A percentile compares a stretch with the other conserved stretches of the same genome.
phyloP scores from a whole-genome alignment of 2,888 invertebrate species.

The Tetranychus piercei region DNA sequence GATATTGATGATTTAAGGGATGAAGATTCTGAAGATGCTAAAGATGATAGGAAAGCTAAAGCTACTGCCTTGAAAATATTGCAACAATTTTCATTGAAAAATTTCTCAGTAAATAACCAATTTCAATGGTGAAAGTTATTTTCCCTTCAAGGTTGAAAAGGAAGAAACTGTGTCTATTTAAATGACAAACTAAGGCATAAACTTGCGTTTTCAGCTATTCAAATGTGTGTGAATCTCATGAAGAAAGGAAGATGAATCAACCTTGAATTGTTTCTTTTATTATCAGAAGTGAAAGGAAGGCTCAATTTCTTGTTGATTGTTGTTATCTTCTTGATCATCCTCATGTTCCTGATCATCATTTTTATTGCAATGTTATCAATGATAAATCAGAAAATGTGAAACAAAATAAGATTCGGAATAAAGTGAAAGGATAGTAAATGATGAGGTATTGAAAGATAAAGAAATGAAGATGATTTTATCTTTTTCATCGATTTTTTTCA shows the following conservation, averaged over 20 bases:
- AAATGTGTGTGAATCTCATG: background rate
- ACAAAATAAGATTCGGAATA: background rate
- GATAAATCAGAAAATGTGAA: background rate
- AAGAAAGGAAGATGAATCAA: background rate
- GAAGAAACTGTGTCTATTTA: background rate
- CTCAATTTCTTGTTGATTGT: too few relatives aligned
- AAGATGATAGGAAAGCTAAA: too few relatives aligned
- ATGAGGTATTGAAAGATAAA: background rate
- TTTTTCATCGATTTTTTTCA: background rate
- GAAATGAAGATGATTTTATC: background rate
- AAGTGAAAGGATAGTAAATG: background rate
- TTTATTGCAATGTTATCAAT: background rate
- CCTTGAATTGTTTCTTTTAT: background rate
- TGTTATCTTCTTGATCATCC: background rate
- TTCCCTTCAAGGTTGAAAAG: background rate
- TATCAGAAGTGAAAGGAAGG: background rate
- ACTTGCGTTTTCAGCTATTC: background rate
- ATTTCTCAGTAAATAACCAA: background rate
- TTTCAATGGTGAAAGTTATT: background rate
- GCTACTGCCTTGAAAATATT: too few relatives aligned
- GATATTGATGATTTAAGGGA: too few relatives aligned
- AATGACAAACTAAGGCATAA: background rate
- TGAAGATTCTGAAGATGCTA: too few relatives aligned
- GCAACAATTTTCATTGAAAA: too few relatives aligned
- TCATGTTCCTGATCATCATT: background rate